These are phyloP conservation scores for Drosophila koepferae DNA, from an alignment of 2,888 invertebrate species.

Conservation along the genomic window DNA sequence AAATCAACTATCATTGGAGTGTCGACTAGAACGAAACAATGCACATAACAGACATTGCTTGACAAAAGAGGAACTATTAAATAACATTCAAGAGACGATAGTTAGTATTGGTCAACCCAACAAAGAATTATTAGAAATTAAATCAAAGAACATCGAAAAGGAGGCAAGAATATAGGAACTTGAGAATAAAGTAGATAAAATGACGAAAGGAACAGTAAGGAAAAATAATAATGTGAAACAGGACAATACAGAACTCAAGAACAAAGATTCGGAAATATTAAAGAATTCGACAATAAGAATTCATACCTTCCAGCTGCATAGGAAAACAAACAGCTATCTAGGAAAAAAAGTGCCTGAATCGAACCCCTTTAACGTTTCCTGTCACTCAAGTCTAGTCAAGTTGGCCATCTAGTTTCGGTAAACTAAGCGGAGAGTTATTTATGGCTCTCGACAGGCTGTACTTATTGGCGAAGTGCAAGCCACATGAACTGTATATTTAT, in stretches of 20 bases:
- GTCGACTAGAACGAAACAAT: background rate
- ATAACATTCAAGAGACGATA: background rate
- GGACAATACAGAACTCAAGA: background rate
- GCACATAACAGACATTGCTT: background rate
- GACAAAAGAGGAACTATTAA: background rate
- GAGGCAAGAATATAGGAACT: background rate
- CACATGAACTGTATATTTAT: background rate
- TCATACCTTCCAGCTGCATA: background rate
- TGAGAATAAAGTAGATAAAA: background rate
- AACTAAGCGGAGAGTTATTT: background rate
- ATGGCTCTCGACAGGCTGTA: background rate
- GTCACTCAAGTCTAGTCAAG: background rate
- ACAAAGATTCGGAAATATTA: background rate
- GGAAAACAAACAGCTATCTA: too few relatives aligned
- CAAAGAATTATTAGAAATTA: background rate
- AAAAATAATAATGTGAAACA: too few relatives aligned
- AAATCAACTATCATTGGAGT: background rate
- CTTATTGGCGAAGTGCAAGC: background rate
- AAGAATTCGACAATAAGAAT: background rate
- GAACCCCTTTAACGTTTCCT: background rate
- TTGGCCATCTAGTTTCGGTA: background rate
- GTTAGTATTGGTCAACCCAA: background rate
- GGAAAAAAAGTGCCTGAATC: background rate
- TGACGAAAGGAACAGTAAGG: too few relatives aligned
- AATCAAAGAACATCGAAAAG: background rate